Base-by-base conservation (phyloP, 35 echinoderm and acorn worm genomes). In the Chiridota heheva region DNA sequence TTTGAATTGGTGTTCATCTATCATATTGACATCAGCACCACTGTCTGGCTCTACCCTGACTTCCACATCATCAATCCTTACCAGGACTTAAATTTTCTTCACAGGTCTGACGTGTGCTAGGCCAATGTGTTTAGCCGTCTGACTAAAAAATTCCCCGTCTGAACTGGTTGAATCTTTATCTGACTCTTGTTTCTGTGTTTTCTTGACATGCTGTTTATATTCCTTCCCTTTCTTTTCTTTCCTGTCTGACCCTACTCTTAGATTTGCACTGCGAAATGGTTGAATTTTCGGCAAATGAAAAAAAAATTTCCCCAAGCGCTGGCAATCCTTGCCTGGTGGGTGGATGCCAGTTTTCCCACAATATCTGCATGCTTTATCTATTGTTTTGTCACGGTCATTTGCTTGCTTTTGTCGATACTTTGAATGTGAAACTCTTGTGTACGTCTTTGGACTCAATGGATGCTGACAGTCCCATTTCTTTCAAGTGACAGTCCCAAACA, bases 1-100 rank as follows among this genome's bases (percentile, higher is more conserved):
- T 71, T 84, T 84, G 33, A 30, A 48, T 35, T 82, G 60, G 40
- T 47, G 71, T 69, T 87, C 85, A 69, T 87, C 84, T 75, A 87
- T 87, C 20, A 87, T 68, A 33, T 88, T 88, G 5, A 70, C 76
- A 29, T 88, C 86, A 30, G 86, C 77, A 20, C 75, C 75, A 44
- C 57, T 77, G 41, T 60, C 70, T 64, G 16, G 40, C 25, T n/a
- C n/a, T n/a, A n/a, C n/a, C n/a, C n/a, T n/a, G n/a, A n/a, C n/a
- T n/a, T n/a, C n/a, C n/a, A n/a, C n/a, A n/a, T n/a, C n/a, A n/a
- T n/a, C n/a, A n/a, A n/a, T n/a, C n/a, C n/a, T n/a, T n/a, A n/a
- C n/a, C n/a, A n/a, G n/a, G n/a, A n/a, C n/a, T 57, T 32, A 24
- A 37, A 34, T 60, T 15, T 20, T 60, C 35, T 38, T 15, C n/a